A percentile compares a stretch with the other conserved stretches of the same genome.
These are phyloP conservation scores for Mustela nigripes DNA, from an alignment of 2,113 vertebrate species.

Conservation along the genomic window DNA sequence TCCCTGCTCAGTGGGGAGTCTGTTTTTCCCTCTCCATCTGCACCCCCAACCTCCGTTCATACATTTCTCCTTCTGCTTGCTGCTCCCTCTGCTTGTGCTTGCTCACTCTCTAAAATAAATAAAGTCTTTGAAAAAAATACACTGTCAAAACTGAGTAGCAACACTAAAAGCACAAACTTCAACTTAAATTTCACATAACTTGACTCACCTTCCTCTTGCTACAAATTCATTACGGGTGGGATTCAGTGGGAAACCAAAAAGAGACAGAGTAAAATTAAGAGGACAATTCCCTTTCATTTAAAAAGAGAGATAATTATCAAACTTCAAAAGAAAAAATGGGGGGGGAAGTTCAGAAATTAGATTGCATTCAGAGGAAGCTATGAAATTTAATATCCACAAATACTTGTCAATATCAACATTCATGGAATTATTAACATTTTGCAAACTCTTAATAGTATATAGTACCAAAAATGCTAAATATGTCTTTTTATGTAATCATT, in stretches of 20 bases:
- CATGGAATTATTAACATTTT: neutral
- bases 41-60: too few species aligned
- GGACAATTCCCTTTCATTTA: constrained; percentile 12
- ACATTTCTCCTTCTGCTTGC: too few species aligned
- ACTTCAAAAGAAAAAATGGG: constrained; percentile 29
- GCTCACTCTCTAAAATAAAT: too few species aligned
- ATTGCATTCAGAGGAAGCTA: neutral
- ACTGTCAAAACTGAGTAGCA: neutral
- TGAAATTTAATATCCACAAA: neutral
- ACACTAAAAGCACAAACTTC: neutral
- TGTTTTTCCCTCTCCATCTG: too few species aligned
- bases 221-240: constrained; percentile 45
- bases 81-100: too few species aligned
- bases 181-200: neutral
- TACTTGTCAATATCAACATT: constrained; percentile 8
- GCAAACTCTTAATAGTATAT: neutral
- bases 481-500: neutral
- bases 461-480: constrained; percentile 33
- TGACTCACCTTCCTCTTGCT: neutral
- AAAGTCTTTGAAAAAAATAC: neutral
- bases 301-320: constrained; percentile 22
- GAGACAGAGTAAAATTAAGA: constrained; percentile 49
- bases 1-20: too few species aligned
- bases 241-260: constrained; percentile 51
- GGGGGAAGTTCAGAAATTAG: constrained; percentile 4